phyloP scores from a whole-genome alignment of 1,140 invertebrate species.

The Orussus abietinus region DNA sequence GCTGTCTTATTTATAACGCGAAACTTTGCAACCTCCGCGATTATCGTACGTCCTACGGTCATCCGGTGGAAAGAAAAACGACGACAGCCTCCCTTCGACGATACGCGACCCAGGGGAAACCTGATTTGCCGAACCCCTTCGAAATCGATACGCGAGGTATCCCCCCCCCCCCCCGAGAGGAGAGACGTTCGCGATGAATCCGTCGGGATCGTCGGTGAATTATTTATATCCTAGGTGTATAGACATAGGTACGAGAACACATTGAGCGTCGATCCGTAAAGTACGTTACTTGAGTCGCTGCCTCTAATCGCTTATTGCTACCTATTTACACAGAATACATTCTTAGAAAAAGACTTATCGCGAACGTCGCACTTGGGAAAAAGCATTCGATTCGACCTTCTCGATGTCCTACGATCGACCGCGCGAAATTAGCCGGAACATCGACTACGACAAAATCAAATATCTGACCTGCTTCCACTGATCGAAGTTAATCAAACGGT shows the following conservation, averaged over 20 bases:
- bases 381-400: background rate
- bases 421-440: conserved; percentile 9
- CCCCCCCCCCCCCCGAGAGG: conserved; percentile 1
- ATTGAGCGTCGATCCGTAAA: conserved; percentile 26
- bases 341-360: background rate
- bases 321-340: conserved; percentile 23
- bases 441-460: conserved; percentile 27
- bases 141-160: background rate
- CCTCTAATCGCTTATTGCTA: conserved; percentile 20
- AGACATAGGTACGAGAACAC: no score
- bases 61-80: conserved; percentile 16
- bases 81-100: conserved; percentile 4
- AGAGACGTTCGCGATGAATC: conserved; percentile 1
- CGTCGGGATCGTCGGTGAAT: conserved; percentile 4
- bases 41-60: no score
- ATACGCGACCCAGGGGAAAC: background rate
- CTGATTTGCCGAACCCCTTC: background rate
- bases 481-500: no score
- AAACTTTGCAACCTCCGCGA: no score
- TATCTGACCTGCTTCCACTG: conserved; percentile 26
- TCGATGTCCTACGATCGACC: conserved; percentile 10
- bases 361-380: conserved; percentile 6
- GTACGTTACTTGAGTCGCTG: conserved; percentile 23
- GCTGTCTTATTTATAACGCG: no score
- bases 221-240: no score